Conservation (phyloP, 2,113 vertebrate genomes). For the Cheilinus undulatus region DNA sequence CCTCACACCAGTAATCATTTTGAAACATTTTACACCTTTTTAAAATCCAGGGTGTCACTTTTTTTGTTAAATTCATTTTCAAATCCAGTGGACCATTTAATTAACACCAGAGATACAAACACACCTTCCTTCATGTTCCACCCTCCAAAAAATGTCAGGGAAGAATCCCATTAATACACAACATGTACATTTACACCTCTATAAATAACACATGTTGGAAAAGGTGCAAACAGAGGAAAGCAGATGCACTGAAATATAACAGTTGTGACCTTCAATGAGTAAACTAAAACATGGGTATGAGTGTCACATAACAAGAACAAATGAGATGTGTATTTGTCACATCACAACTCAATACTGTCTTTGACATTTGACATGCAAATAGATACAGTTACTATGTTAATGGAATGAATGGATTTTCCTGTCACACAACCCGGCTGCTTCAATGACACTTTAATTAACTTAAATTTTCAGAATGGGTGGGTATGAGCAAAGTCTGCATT, state of each 20-base stretch:
- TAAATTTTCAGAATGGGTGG: constrained; percentile 51
- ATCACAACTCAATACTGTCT: constrained; percentile 61
- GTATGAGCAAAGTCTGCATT: constrained; percentile 37
- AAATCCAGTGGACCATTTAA: constrained; percentile 47
- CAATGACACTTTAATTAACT: constrained; percentile 73
- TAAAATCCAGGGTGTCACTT: constrained; percentile 10
- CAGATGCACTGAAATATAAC: not conserved
- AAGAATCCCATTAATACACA: constrained; percentile 3
- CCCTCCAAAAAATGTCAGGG: constrained; percentile 12
- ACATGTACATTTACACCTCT: not conserved
- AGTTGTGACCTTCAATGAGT: constrained; percentile 25
- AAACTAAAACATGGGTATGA: constrained; percentile 5
- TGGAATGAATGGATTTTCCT: constrained; percentile 75
- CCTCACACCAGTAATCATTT: constrained; percentile 31
- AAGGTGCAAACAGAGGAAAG: not conserved
- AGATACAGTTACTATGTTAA: constrained; percentile 77
- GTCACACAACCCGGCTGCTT: constrained; percentile 58
- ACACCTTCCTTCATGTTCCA: constrained; percentile 17
- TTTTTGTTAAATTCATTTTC: constrained; percentile 42
- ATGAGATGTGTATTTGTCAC: constrained; percentile 65
- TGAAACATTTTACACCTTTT: constrained; percentile 18
- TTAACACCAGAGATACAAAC: constrained; percentile 35
- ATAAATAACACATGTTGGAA: not conserved
- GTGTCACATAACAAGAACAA: constrained; percentile 68
- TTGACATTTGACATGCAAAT: constrained; percentile 77